A percentile compares a stretch with the other conserved stretches of the same genome.
phyloP scores from a whole-genome alignment of 92 coral and sea anemone genomes.

The Chrysogorgia sp. region DNA sequence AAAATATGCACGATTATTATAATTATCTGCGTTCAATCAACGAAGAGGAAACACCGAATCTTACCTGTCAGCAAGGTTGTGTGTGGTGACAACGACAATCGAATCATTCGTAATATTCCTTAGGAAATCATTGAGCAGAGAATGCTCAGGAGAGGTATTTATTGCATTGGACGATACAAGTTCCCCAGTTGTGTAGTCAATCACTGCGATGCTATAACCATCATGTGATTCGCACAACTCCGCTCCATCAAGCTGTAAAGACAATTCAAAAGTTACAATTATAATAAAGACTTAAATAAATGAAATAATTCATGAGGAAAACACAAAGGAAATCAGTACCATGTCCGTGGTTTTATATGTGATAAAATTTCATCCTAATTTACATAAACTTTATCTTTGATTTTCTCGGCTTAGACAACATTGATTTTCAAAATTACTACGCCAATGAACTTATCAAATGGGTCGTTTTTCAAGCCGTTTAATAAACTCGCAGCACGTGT shows the following conservation, averaged over 20 bases:
- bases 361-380: no score
- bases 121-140: not conserved
- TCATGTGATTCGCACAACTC: not conserved
- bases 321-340: no score
- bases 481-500: no score
- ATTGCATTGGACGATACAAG: slow-evolving; percentile 8
- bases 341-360: no score
- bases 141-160: not conserved
- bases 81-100: slow-evolving; percentile 22
- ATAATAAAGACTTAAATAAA: no score
- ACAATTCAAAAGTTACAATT: not conserved
- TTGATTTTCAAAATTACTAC: no score
- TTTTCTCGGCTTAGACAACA: no score
- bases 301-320: no score
- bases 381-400: no score
- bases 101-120: slow-evolving; percentile 7
- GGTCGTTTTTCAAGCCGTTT: no score
- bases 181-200: slow-evolving; percentile 21
- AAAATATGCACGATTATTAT: not conserved
- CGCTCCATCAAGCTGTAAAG: slow-evolving; percentile 7
- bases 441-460: no score
- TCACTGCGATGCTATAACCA: slow-evolving; percentile 32
- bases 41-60: not conserved
- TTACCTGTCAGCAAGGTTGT: slow-evolving; percentile 4
- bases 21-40: not conserved